phyloP scores from a whole-genome alignment of 2,888 invertebrate genomes.

The Thysanoteuthis rhombus region DNA sequence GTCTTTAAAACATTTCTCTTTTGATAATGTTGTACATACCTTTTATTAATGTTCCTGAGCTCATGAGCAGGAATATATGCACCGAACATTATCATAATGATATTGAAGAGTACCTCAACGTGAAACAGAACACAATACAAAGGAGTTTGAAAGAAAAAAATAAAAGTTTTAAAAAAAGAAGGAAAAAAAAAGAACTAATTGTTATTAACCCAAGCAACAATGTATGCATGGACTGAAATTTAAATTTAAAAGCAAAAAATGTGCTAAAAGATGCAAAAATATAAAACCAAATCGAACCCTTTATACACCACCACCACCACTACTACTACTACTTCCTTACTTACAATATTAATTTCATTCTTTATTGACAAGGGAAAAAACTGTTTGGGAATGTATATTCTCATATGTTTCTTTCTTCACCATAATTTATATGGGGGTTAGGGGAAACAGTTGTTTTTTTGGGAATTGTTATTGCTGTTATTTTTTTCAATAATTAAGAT shows the following conservation, averaged over 20 bases:
- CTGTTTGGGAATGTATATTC: not conserved
- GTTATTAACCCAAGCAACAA: not conserved
- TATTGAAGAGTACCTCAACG: not conserved
- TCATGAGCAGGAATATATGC: not conserved
- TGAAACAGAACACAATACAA: not conserved
- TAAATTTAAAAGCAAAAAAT: not conserved
- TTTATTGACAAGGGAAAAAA: not conserved
- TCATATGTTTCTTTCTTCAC: not conserved
- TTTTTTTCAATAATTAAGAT: not conserved
- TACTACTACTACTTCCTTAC: not conserved
- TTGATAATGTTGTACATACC: constrained; percentile 27
- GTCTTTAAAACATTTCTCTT: not conserved
- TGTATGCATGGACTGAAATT: not conserved
- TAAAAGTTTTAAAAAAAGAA: not conserved
- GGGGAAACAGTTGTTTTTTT: not conserved
- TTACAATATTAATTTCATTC: not conserved
- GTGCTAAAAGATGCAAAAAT: not conserved
- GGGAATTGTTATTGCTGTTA: not conserved
- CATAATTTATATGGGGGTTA: not conserved
- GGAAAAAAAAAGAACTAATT: not conserved
- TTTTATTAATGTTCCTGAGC: constrained; percentile 27
- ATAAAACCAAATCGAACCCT: not conserved
- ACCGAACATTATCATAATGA: constrained; percentile 29
- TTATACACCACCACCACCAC: not conserved
- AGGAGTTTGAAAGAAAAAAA: not conserved